Base-by-base conservation (phyloP, 2,113 vertebrate genomes). In the Coturnix japonica region DNA sequence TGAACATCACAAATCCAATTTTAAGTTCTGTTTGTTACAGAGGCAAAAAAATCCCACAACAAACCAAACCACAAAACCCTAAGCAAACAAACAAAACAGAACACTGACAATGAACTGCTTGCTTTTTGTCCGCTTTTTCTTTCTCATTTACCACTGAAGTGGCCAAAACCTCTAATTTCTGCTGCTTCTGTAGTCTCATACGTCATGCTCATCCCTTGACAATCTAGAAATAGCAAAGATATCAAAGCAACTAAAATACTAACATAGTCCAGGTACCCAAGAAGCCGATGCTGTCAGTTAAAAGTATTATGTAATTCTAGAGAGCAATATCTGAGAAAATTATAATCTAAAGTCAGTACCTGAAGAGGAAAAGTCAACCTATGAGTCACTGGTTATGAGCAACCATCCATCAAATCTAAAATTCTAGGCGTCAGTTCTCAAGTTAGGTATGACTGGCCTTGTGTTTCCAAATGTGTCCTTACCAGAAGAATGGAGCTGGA, bases 241-340 rank as follows among this genome's bases (percentile, higher is more conserved):
- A 79, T 8, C 71, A 80, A 78, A 92, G 46, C 17, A 87, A 51
- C 37, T 76, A 37, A 95, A 87, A 88, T 78, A 51, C 37, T 76
- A 37, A 95, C 85, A 88, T 78, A 91, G 44, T 35, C 7, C 44
- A 73, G 13, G 30, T 88, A 43, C 47, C 64, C 65, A 83, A 51
- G 44, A 81, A 6, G 12, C 74, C 88, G 92, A 74, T 81, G 33
- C 20, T 75, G 51, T 31, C 43, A 64, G 53, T 67, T 93, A 81
- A 77, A 95, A 85, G 84, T 43, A 78, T 88, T 59, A 71, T 3
- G 2, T 90, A 95, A 83, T 80, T 85, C 53, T 90, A 76, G 78
- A 53, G 57, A 90, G 46, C 0, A 1, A 43, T 85, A 78, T 60
- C 57, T 69, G n/a, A 88, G 88, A 91, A 90, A 95, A 94, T 90